Percentiles rank a stretch among this genome's conserved stretches.
Conservation (phyloP, 2,888 invertebrate species). For the Drosophila basisetae region DNA sequence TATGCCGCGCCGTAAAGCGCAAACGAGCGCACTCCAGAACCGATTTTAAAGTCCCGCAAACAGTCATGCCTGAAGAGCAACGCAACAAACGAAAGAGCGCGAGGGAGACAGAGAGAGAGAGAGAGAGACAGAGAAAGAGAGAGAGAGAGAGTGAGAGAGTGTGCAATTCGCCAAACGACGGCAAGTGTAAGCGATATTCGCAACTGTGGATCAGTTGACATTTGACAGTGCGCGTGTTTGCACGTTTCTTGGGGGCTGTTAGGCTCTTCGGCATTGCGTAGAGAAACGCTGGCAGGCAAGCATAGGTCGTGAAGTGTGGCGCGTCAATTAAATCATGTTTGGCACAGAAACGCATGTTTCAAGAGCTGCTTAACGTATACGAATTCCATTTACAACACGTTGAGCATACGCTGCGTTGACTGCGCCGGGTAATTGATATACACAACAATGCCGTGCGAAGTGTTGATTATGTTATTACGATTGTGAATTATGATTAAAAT, state of each 20-base stretch:
- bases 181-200: slow-evolving; percentile 81
- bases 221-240: slow-evolving; percentile 83
- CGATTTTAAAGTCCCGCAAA: slow-evolving; percentile 44
- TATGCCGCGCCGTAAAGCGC: slow-evolving; percentile 55
- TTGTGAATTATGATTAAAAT: slow-evolving; percentile 62
- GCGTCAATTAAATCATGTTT: slow-evolving; percentile 12
- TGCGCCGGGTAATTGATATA: slow-evolving; percentile 59
- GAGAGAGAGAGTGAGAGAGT: slow-evolving; percentile 2
- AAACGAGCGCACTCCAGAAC: slow-evolving; percentile 34
- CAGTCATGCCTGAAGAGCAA: slow-evolving; percentile 13
- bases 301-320: slow-evolving; percentile 6
- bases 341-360: slow-evolving; percentile 18
- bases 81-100: slow-evolving; percentile 11
- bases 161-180: slow-evolving; percentile 25
- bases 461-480: slow-evolving; percentile 67
- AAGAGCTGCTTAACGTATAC: slow-evolving; percentile 14
- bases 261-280: slow-evolving; percentile 17
- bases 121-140: slow-evolving; percentile 10
- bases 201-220: slow-evolving; percentile 85
- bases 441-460: slow-evolving; percentile 44
- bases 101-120: slow-evolving; percentile 8
- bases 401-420: slow-evolving; percentile 53
- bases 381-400: slow-evolving; percentile 16
- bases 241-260: slow-evolving; percentile 55
- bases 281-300: slow-evolving; percentile 8